Evolutionary conservation across 2,113 vertebrate species (phyloP).

Genomic region (Hydropotes inermis): DNA sequence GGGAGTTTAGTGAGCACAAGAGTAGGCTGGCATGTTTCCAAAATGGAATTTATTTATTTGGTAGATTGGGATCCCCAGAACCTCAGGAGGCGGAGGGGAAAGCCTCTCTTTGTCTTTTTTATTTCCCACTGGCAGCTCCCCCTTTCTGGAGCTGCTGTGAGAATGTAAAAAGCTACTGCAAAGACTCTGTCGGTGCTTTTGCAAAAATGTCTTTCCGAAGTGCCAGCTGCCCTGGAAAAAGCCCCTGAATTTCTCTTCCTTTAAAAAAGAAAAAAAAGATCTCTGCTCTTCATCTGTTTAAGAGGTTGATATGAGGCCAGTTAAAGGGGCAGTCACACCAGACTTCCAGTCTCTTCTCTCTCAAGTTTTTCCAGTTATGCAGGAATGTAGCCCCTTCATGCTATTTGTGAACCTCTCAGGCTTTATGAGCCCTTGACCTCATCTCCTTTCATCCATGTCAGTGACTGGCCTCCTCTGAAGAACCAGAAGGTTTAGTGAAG

Average conservation of each 20-base stretch:
- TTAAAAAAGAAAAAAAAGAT: background rate
- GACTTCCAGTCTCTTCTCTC: background rate
- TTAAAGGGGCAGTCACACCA: background rate
- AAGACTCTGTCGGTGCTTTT: background rate
- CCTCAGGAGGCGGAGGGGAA: background rate
- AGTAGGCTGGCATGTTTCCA: conserved; percentile 14
- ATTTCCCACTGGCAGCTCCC: background rate
- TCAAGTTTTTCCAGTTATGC: background rate
- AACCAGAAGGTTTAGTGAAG: background rate
- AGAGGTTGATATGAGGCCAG: background rate
- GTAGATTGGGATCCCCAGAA: conserved; percentile 34
- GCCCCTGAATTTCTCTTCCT: background rate
- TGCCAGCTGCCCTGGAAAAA: conserved; percentile 35
- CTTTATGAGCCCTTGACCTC: background rate
- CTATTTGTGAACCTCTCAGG: background rate
- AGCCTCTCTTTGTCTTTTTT: background rate
- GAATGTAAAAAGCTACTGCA: background rate
- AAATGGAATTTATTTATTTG: conserved; percentile 39
- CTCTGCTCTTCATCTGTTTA: conserved; percentile 61
- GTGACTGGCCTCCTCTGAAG: background rate
- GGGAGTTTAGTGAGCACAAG: background rate
- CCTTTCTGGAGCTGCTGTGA: background rate
- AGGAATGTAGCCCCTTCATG: background rate
- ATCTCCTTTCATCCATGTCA: background rate
- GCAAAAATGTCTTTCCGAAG: conserved; percentile 41